Evolutionary conservation across 2,888 invertebrate species (phyloP), one percentile per base, ranked within the genome.

Genomic region (Steinernema hermaphroditum): DNA sequence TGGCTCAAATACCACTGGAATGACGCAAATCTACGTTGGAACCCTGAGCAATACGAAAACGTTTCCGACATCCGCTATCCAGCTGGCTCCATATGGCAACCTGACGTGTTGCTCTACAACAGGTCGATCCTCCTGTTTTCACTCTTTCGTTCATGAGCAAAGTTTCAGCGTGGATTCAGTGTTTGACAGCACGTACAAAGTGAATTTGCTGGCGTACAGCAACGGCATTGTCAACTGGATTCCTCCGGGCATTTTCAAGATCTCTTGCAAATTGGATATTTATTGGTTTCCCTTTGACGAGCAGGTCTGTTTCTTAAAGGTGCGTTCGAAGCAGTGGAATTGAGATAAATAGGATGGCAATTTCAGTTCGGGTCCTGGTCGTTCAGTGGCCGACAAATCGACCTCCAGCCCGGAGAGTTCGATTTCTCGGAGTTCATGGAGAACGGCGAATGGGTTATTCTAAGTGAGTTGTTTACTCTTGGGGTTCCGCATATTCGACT

Each of bases 361-460:
- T 94, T 96, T 93, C 95, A 96, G 90, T 97, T 97, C 88, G 96
- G 97, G 87, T 96, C 96, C 88, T 97, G 97, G 97, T 96, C 96
- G 80, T 95, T 96, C 89, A 94, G 94, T 88, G 95, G 95, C 1
- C 80, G 85, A 8, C 84, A 86, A 92, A 91, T 98, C 90, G 95
- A 97, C 90, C 91, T 98, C 87, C 93, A 93, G 89, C 91, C 96
- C 87, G 94, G 95, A 90, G 93, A 93, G 87, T 97, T 96, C 86
- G 97, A 97, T 90, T 93, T 94, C 87, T 93, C 94, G 90, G 94
- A 93, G 90, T 98, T 96, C 91, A 96, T 96, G 88, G 93, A 94
- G 84, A 98, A 97, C 90, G 97, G 97, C 87, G 97, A 98, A 91
- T 98, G 97, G 97, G 94, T 96, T 90, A 91, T 97, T 85, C 91